These are phyloP conservation scores for Streptopelia turtur DNA, from an alignment of 2,797 vertebrate species.

Conservation along the genomic window DNA sequence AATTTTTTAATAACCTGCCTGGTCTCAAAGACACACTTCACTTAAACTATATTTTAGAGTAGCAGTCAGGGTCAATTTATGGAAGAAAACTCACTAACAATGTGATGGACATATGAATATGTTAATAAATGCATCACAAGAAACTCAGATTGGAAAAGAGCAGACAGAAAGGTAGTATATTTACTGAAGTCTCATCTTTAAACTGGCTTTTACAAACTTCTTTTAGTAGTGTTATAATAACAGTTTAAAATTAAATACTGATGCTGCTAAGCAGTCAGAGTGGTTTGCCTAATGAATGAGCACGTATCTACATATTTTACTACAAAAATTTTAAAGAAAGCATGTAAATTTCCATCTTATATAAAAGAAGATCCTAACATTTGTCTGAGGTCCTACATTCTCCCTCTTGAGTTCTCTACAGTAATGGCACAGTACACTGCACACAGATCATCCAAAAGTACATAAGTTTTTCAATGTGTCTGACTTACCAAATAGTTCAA, in stretches of 20 bases:
- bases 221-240: not conserved
- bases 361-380: not conserved
- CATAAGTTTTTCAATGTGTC: rapidly evolving
- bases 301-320: not conserved
- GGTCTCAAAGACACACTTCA: constrained; percentile 27
- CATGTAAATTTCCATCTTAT: not conserved
- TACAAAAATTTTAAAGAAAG: not conserved
- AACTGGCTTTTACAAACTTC: not conserved
- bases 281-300: not conserved
- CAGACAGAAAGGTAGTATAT: not conserved
- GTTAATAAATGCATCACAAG: not conserved
- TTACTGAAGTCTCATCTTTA: not conserved
- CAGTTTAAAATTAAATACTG: not conserved
- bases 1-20: constrained; percentile 27
- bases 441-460: not conserved
- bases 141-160: not conserved
- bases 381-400: not conserved
- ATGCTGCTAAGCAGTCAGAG: not conserved
- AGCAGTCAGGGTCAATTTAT: constrained; percentile 23
- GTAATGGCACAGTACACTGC: not conserved
- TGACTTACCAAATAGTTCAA: not conserved
- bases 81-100: constrained; percentile 37
- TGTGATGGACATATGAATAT: constrained; percentile 14
- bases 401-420: not conserved
- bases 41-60: constrained; percentile 34